Evolutionary conservation across 1,140 invertebrate species (phyloP).

Genomic region (Monochamus saltuarius): DNA sequence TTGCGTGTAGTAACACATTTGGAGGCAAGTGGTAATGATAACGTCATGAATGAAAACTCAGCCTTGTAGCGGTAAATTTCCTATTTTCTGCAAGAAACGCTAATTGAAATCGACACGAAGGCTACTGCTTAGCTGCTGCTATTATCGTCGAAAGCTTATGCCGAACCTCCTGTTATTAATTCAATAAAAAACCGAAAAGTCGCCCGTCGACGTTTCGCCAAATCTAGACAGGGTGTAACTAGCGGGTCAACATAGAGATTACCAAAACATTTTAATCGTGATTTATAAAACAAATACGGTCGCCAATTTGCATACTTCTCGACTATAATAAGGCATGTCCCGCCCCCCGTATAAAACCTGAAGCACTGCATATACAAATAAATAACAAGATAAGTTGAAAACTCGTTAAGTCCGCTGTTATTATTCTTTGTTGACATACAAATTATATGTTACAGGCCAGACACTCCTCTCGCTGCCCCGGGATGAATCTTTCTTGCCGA

Average conservation of each 20-base stretch:
- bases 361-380: conserved; percentile 27
- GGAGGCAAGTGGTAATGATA: too few species aligned
- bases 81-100: too few species aligned
- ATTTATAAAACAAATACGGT: conserved; percentile 41
- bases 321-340: conserved; percentile 26
- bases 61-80: too few species aligned
- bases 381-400: conserved; percentile 45
- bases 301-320: conserved; percentile 37
- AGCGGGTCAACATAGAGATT: conserved; percentile 21
- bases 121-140: too few species aligned
- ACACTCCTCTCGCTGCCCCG: too few species aligned
- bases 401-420: conserved; percentile 45
- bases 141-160: too few species aligned
- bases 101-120: too few species aligned
- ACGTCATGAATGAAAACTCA: too few species aligned
- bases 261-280: conserved; percentile 31
- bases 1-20: too few species aligned
- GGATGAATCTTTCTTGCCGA: too few species aligned
- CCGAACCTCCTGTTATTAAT: conserved; percentile 3
- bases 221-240: conserved; percentile 10
- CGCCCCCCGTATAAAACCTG: conserved; percentile 17
- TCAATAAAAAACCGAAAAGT: conserved; percentile 7
- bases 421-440: conserved; percentile 46
- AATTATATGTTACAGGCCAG: too few species aligned
- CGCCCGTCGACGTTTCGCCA: too few species aligned